Conservation (phyloP, 2,888 invertebrate genomes). For the Erebia ligea region DNA sequence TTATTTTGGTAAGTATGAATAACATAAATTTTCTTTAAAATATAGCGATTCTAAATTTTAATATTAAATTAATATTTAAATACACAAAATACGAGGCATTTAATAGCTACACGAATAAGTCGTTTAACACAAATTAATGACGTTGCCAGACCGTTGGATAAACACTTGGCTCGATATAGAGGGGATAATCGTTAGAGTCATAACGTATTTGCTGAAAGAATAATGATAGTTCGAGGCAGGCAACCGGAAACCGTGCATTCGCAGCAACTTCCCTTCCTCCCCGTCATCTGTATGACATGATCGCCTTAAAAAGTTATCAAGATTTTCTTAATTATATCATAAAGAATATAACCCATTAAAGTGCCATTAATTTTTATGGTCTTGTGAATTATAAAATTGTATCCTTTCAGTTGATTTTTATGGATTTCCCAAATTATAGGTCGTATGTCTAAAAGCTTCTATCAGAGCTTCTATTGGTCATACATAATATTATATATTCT, state of each 20-base stretch:
- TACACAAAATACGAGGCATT: neutral
- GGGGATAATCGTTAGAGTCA: constrained; percentile 67
- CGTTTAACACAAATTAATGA: constrained; percentile 29
- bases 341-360: constrained; percentile 34
- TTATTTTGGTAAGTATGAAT: no score
- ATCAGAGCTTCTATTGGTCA: no score
- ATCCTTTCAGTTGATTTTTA: constrained; percentile 10
- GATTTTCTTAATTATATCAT: constrained; percentile 35
- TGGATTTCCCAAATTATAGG: neutral
- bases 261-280: constrained; percentile 71
- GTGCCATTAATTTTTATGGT: constrained; percentile 20
- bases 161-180: constrained; percentile 29
- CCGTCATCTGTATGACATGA: constrained; percentile 57
- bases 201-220: constrained; percentile 80
- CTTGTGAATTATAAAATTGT: constrained; percentile 14
- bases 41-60: no score
- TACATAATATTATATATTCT: no score
- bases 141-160: constrained; percentile 29
- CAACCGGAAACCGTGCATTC: constrained; percentile 71
- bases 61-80: neutral
- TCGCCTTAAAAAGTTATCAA: constrained; percentile 39
- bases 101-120: constrained; percentile 18
- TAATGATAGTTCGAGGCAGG: constrained; percentile 72
- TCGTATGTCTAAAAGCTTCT: no score
- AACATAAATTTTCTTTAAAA: no score